A percentile compares a stretch with the other conserved stretches of the same genome.
Conservation (phyloP, 2,797 vertebrate species). For the Liasis olivaceus region DNA sequence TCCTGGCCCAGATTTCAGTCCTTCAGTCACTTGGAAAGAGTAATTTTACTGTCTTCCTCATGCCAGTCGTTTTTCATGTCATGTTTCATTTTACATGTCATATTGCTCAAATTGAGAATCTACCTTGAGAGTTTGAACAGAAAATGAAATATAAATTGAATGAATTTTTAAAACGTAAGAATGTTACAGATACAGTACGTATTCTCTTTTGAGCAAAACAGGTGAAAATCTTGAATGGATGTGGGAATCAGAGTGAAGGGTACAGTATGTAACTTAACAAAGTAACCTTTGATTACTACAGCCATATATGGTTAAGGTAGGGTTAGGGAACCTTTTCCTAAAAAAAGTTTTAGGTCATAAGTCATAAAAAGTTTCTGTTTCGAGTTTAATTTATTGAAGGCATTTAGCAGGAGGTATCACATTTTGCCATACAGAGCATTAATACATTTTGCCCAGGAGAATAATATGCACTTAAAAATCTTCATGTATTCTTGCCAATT, state of each 20-base stretch:
- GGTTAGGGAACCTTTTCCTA: slow-evolving; percentile 26
- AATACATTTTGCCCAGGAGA: not conserved
- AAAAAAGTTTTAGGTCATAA: too few species aligned
- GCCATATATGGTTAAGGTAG: slow-evolving; percentile 12
- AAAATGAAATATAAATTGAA: not conserved
- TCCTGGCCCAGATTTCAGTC: too few species aligned
- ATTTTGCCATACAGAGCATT: slow-evolving; percentile 1
- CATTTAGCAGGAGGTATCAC: slow-evolving; percentile 28
- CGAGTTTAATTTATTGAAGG: not conserved
- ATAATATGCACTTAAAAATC: not conserved
- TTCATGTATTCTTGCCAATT: fast-evolving
- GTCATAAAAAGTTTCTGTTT: slow-evolving; percentile 26
- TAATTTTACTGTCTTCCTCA: not conserved
- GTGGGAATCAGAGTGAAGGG: not conserved
- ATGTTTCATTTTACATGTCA: not conserved
- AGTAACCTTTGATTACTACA: slow-evolving; percentile 66
- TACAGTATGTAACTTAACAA: not conserved
- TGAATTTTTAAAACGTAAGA: not conserved
- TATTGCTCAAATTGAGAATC: not conserved
- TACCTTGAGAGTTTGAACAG: not conserved
- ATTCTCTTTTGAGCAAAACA: not conserved
- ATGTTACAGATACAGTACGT: fast-evolving
- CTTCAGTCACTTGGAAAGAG: not conserved
- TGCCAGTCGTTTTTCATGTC: slow-evolving; percentile 30
- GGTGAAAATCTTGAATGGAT: not conserved